Evolutionary conservation across 2,113 vertebrate genomes (phyloP), one percentile per base, ranked within the genome.

Genomic region (Rhea pennata): DNA sequence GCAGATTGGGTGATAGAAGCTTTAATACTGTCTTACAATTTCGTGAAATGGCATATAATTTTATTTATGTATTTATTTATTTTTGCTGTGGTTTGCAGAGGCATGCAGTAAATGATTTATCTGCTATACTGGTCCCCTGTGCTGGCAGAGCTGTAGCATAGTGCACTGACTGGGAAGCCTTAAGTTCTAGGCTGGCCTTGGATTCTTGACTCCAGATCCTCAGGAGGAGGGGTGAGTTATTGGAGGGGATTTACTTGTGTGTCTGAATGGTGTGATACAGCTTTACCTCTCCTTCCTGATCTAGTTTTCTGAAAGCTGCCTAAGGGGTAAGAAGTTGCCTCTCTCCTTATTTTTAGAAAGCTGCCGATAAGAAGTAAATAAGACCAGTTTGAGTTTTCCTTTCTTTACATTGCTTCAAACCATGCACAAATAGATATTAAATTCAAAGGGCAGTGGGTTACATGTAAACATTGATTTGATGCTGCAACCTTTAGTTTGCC

Each of bases 61-160:
- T 95, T 90, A 74, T 95, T 96, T 93, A 94, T 54, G 29, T 42
- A 10, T 20, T 24, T 12, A 16, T 8, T 23, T 24, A 36, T 46
- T 62, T 10, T 1, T 2, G 31, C 74, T 90, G 64, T 96, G 94
- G 87, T 96, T 97, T 96, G 75, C 94, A 97, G 96, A 96, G 54
- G 61, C 93, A 84, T 90, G 87, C 93, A 86, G 91, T 95, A 89
- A 87, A 86, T 92, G 71, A 82, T 92, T 92, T 92, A 77, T 69
- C 87, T 84, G 85, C 89, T 96, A 71, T 93, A 73, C 89, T 96
- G 89, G 40, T 93, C 42, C 87, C 95, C 59, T 95, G 84, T 94
- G 78, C 91, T 95, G 95, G 75, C 95, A 94, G 92, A 95, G 67
- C 96, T 95, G 91, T 97, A 97, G 90, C 94, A 19, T 94, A 97